Evolutionary conservation across 2,797 vertebrate species (phyloP), one percentile per base, ranked within the genome.

Genomic region (Sibirionetta formosa): DNA sequence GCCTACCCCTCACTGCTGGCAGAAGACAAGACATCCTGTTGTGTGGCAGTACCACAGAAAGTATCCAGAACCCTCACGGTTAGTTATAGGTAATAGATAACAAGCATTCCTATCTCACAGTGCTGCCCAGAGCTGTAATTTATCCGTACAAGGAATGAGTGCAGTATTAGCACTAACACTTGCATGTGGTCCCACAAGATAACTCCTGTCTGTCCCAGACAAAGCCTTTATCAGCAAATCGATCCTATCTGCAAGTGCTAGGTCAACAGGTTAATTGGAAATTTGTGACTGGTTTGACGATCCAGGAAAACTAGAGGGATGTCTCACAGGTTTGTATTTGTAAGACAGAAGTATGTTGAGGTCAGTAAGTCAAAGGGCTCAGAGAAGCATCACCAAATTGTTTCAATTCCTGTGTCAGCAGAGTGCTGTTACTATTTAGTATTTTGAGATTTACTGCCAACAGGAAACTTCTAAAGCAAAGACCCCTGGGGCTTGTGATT

Each of bases 351-450:
- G 27, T 81, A 81, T 88, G 82, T 17, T 57, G 77, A 92, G 90
- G 88, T 96, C 94, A 97, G 60, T 27, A 94, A 86, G 90, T 90
- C 82, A 94, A 90, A 91, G 66, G 35, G 51, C 71, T 93, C 44
- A 42, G 66, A 90, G 82, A 95, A 94, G 51, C 80, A 64, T 88
- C 40, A n/a, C 85, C 61, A 87, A 94, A 88, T 93, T 76, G 57
- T 88, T 96, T 91, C 88, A 88, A 86, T 91, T 91, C 90, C 60
- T 86, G 8, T 93, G 93, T 87, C 90, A 96, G 60, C 77, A 89
- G n/a, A 92, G 14, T 2, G 4, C 58, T 84, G 61, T 72, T 53
- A 35, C 77, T 89, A 33, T 91, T 96, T 50, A 77, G 72, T 56
- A 29, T 61, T 91, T 79, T 79, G 84, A 93, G 73, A 93, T 95